Evolutionary conservation across 2,797 vertebrate species (phyloP).

Genomic region (Sebastes alutus): DNA sequence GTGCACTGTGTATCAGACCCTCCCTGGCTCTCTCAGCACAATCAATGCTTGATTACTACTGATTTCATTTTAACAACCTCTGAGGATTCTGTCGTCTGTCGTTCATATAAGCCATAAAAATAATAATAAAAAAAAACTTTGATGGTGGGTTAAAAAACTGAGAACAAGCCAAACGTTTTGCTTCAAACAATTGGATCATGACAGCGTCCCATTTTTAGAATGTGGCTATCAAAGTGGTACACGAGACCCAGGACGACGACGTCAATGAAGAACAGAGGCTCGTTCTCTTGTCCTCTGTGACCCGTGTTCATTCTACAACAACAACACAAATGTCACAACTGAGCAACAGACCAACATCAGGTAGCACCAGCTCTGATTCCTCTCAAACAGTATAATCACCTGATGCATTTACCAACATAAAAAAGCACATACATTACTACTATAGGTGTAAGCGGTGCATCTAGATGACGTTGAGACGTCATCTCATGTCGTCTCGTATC

Average conservation of each 20-base stretch:
- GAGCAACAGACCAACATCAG: background rate
- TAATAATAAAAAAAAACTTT: background rate
- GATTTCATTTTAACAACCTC: constrained; percentile 19
- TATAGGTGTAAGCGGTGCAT: background rate
- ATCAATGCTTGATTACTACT: constrained; percentile 25
- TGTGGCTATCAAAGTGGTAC: background rate
- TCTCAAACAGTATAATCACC: background rate
- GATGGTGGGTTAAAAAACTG: background rate
- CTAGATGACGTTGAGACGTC: rapidly evolving
- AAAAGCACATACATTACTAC: background rate
- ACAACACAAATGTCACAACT: background rate
- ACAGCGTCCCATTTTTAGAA: background rate
- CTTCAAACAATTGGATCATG: background rate
- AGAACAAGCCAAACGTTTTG: background rate
- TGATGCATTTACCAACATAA: background rate
- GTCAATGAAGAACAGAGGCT: background rate
- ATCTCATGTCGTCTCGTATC: rapidly evolving
- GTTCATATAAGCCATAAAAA: background rate
- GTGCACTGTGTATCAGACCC: background rate
- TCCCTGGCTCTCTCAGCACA: background rate
- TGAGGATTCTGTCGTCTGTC: background rate
- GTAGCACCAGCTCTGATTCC: background rate
- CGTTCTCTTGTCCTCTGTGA: background rate
- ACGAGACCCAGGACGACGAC: background rate
- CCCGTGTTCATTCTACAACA: background rate